phyloP scores from a whole-genome alignment of 2,113 vertebrate species.

The Spea multiplicata region DNA sequence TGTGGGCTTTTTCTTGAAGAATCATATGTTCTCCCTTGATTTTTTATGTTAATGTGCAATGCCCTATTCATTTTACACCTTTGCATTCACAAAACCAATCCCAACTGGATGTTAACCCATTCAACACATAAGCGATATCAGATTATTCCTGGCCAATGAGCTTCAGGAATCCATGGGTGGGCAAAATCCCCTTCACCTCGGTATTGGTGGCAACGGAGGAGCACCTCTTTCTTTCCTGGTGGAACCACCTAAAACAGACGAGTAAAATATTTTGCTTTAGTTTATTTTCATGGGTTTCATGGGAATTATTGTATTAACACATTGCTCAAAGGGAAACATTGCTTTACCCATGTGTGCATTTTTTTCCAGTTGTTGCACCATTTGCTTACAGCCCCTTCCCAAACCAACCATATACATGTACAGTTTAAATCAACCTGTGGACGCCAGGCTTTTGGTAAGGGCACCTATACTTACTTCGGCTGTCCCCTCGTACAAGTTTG shows the following conservation, averaged over 20 bases:
- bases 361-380: no score
- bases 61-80: neutral
- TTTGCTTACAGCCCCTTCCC: no score
- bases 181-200: slow-evolving; percentile 79
- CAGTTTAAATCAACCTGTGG: no score
- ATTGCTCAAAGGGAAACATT: no score
- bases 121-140: slow-evolving; percentile 10
- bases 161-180: slow-evolving; percentile 37
- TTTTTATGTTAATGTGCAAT: neutral
- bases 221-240: slow-evolving; percentile 88
- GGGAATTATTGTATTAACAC: neutral
- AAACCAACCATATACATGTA: no score
- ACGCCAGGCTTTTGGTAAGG: neutral
- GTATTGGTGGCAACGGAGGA: slow-evolving; percentile 86
- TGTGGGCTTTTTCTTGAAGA: no score
- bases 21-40: no score
- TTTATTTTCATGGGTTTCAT: no score
- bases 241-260: slow-evolving; percentile 72
- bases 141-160: slow-evolving; percentile 27
- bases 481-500: slow-evolving; percentile 81
- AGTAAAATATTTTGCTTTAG: no score
- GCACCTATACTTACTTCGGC: slow-evolving; percentile 74
- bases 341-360: no score
- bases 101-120: slow-evolving; percentile 1
- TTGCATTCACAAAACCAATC: neutral